These are phyloP conservation scores for Clanis bilineata DNA, from an alignment of 2,888 invertebrate species.

Conservation along the genomic window DNA sequence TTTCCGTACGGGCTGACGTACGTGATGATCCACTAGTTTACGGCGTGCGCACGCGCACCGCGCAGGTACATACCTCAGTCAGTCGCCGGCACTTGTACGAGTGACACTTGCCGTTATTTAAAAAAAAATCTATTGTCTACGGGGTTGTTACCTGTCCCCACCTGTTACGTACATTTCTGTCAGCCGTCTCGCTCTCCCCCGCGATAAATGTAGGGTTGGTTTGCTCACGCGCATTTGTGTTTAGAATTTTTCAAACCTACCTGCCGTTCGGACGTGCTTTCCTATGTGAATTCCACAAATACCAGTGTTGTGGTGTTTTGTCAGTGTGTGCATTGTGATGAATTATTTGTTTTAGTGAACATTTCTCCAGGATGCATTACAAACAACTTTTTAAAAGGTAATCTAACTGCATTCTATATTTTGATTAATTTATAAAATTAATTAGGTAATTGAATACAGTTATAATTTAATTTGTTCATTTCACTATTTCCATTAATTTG, in stretches of 20 bases:
- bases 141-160: slow-evolving; percentile 32
- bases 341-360: slow-evolving; percentile 42
- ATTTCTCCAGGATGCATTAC: slow-evolving; percentile 69
- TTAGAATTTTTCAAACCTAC: slow-evolving; percentile 62
- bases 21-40: background rate
- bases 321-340: slow-evolving; percentile 45
- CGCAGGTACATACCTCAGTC: slow-evolving; percentile 44
- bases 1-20: slow-evolving; percentile 6
- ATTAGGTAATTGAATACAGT: background rate
- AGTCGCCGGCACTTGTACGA: slow-evolving; percentile 45
- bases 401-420: background rate
- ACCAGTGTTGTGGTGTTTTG: slow-evolving; percentile 22
- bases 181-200: slow-evolving; percentile 52
- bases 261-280: slow-evolving; percentile 48
- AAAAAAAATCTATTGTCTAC: slow-evolving; percentile 16
- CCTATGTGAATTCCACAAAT: slow-evolving; percentile 37
- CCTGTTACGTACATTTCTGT: slow-evolving; percentile 36
- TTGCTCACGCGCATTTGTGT: slow-evolving; percentile 45
- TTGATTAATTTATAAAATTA: background rate
- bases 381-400: slow-evolving; percentile 75
- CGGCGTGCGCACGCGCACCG: slow-evolving; percentile 13
- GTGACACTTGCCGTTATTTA: slow-evolving; percentile 42
- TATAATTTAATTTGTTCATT: background rate
- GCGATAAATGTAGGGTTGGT: slow-evolving; percentile 34
- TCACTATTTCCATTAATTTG: background rate